Base-by-base conservation (phyloP, 2,888 invertebrate species). In the Pelosia muscerda region DNA sequence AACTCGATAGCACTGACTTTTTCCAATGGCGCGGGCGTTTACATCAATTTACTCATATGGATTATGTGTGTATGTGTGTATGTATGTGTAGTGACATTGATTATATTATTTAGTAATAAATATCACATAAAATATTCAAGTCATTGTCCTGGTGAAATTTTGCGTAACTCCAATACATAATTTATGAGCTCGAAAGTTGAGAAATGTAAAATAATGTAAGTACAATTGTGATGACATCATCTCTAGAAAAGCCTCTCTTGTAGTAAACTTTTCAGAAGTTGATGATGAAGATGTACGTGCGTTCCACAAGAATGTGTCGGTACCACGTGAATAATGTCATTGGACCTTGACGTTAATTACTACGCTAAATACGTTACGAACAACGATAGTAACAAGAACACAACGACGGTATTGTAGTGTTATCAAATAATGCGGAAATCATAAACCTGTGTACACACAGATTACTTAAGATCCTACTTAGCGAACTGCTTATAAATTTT, bases 131-230 rank as follows among this genome's bases (percentile, higher is more conserved):
- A 13, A 13, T 13, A 34, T 34, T 1, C 13, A 34, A 2, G 34
- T 74, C 81, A 79, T 76, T 82, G 77, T 64, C 72, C 83, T 74
- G n/a, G 63, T 15, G 23, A 60, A 56, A 38, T 60, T 77, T 67
- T 73, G 63, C 72, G 13, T 31, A 31, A 31, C 13, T 15, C 4
- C 1, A 13, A 4, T 38, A 5, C n/a, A 2, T 38, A 0, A 38
- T 15, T 13, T 38, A 42, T 2, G 19, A 19, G 19, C 42, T 19
- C 6, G 42, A 6, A 19, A 31, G 1, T 42, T 5, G 13, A 42
- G 38, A 38, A 38, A 15, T 38, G 19, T 38, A 38, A 38, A 38
- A 38, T 4, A 15, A 38, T 38, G 1, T 38, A 38, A 5, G 38
- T 10, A 11, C 34, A 34, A n/a, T n/a, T n/a, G n/a, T n/a, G n/a